These are phyloP conservation scores for Poecilia picta DNA, from an alignment of 2,797 vertebrate genomes.

Conservation along the genomic window DNA sequence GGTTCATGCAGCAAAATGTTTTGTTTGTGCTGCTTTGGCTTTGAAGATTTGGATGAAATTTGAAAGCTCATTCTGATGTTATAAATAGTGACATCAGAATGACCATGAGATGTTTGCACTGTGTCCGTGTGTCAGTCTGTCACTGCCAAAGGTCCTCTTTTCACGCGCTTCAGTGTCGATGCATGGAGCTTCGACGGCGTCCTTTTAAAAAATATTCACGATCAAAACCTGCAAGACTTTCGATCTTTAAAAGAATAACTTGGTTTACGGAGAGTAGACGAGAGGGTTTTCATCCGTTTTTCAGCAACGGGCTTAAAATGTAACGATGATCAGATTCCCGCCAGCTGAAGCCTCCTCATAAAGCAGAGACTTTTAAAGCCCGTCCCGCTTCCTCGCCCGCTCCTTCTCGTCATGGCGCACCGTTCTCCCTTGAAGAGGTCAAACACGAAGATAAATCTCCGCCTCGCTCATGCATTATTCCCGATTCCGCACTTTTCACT, in stretches of 20 bases:
- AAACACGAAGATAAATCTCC: conserved; percentile 35
- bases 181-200: neutral
- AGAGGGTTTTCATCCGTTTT: neutral
- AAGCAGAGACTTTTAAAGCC: neutral
- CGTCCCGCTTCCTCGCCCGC: neutral
- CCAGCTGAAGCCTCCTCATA: neutral
- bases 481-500: conserved; percentile 15
- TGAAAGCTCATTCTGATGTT: too few relatives aligned
- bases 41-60: too few relatives aligned
- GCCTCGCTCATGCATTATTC: conserved; percentile 61
- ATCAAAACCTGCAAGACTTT: neutral
- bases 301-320: neutral
- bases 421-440: conserved; percentile 36
- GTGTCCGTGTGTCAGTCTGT: too few relatives aligned
- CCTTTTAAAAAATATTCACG: neutral
- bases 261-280: neutral
- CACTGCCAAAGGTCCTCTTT: too few relatives aligned
- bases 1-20: too few relatives aligned
- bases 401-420: neutral
- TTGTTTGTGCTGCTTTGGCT: too few relatives aligned
- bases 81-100: too few relatives aligned
- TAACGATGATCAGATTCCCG: conserved; percentile 4
- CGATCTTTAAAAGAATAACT: neutral
- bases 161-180: neutral
- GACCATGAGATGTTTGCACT: too few relatives aligned